Conservation (phyloP, 2,888 invertebrate species). For the Hydrotaea cyrtoneurina region DNA sequence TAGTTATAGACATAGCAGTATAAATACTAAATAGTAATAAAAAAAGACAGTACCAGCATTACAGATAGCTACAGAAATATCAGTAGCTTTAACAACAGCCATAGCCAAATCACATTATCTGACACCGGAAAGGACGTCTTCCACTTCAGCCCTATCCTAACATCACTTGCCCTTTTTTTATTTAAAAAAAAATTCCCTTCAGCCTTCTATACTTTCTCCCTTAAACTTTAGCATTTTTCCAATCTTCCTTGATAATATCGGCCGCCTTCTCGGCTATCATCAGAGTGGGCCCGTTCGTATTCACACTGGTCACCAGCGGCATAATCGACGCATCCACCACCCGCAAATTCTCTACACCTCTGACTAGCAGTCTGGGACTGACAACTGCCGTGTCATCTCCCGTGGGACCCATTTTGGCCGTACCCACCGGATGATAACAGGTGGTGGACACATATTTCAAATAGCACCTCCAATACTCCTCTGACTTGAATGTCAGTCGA, state of each 20-base stretch:
- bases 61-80: too few species aligned
- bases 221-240: too few species aligned
- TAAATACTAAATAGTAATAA: too few species aligned
- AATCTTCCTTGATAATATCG: slow-evolving; percentile 80
- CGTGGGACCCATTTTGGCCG: slow-evolving; percentile 89
- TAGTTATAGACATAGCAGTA: too few species aligned
- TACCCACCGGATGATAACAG: slow-evolving; percentile 90
- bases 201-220: too few species aligned
- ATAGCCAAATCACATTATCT: too few species aligned
- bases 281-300: slow-evolving; percentile 91
- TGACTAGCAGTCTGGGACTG: slow-evolving; percentile 81
- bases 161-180: too few species aligned
- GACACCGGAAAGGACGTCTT: too few species aligned
- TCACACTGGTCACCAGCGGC: slow-evolving; percentile 88
- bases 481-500: slow-evolving; percentile 67
- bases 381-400: slow-evolving; percentile 82
- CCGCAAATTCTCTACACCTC: slow-evolving; percentile 84
- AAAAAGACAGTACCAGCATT: too few species aligned
- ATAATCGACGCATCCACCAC: slow-evolving; percentile 92
- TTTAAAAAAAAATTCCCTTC: too few species aligned
- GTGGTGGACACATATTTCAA: slow-evolving; percentile 85
- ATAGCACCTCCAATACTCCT: slow-evolving; percentile 86
- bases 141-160: too few species aligned
- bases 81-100: too few species aligned
- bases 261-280: slow-evolving; percentile 93